These are phyloP conservation scores for Sicus ferrugineus DNA, from an alignment of 2,888 invertebrate genomes.

Conservation along the genomic window DNA sequence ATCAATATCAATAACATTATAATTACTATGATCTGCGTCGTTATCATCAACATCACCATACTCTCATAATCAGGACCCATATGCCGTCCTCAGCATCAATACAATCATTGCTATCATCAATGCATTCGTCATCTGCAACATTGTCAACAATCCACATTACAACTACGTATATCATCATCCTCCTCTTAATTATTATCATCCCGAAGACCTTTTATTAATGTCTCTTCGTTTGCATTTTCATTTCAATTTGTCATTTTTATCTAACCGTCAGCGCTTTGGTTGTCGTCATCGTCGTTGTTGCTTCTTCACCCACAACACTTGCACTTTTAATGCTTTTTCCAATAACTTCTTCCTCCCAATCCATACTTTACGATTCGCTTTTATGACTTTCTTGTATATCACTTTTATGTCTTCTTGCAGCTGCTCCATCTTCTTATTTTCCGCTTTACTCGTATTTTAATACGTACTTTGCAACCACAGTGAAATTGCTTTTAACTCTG, in stretches of 20 bases:
- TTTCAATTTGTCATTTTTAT: slow-evolving; percentile 23
- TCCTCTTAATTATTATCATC: too few relatives aligned
- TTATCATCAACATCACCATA: not conserved
- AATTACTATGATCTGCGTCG: too few relatives aligned
- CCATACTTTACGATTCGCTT: not conserved
- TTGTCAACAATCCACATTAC: too few relatives aligned
- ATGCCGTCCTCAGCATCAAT: not conserved
- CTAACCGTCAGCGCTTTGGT: too few relatives aligned
- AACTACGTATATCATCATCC: too few relatives aligned
- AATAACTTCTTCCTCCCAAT: not conserved
- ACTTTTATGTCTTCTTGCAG: too few relatives aligned
- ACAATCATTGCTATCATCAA: not conserved
- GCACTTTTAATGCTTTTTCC: not conserved
- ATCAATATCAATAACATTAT: too few relatives aligned
- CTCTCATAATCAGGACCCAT: not conserved
- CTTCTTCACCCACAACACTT: not conserved
- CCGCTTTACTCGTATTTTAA: too few relatives aligned
- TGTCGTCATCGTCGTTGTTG: too few relatives aligned
- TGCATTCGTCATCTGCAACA: not conserved
- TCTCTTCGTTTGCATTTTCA: slow-evolving; percentile 3
- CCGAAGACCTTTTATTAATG: not conserved
- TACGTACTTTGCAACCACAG: not conserved
- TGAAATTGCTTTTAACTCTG: not conserved
- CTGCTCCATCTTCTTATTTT: not conserved
- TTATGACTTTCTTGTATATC: not conserved